Base-by-base conservation (phyloP, 2,888 invertebrate species). In the Callosobruchus maculatus region DNA sequence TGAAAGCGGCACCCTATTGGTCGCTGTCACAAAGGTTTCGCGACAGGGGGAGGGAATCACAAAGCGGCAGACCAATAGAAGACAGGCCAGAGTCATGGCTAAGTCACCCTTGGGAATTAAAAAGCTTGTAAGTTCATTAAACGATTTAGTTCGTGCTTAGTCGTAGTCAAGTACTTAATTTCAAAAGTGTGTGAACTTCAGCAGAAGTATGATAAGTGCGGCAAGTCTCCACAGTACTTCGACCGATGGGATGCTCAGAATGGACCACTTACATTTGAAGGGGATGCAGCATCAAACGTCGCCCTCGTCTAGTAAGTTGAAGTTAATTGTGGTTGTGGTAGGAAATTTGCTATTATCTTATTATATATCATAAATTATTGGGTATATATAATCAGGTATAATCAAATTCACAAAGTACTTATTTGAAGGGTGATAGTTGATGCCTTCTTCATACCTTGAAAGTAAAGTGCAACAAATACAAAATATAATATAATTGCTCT, bases 241-340 rank as follows among this genome's bases (percentile, higher is more conserved):
- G 9, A 49, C 49, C 49, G 49, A 49, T 49, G 49, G 49, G 49
- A 49, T 49, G 49, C 49, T 49, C 49, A 7, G 13, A 18, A 49
- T 49, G 49, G 49, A 49, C 13, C 49, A 49, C 13, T 49, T 49
- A 18, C 49, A 49, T 49, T 18, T 49, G 49, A 49, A 49, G 18
- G 49, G 49, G 1, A 13, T 49, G 22, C 72, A 72, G 20, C 67
- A 70, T 21, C 72, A 70, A 20, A 71, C 69, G 21, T 67, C 72
- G 0, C 49, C 70, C n/a, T 74, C 74, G 18, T 72, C 72, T 31
- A 74, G 74, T 74, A 72, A 74, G 74, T 49, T n/a, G n/a, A n/a
- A n/a, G n/a, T n/a, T n/a, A n/a, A n/a, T n/a, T n/a, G n/a, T n/a
- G n/a, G n/a, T n/a, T n/a, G n/a, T n/a, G n/a, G n/a, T n/a, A n/a